These are phyloP conservation scores for Patagioenas fasciata DNA, from an alignment of 2,113 vertebrate species.

Conservation along the genomic window DNA sequence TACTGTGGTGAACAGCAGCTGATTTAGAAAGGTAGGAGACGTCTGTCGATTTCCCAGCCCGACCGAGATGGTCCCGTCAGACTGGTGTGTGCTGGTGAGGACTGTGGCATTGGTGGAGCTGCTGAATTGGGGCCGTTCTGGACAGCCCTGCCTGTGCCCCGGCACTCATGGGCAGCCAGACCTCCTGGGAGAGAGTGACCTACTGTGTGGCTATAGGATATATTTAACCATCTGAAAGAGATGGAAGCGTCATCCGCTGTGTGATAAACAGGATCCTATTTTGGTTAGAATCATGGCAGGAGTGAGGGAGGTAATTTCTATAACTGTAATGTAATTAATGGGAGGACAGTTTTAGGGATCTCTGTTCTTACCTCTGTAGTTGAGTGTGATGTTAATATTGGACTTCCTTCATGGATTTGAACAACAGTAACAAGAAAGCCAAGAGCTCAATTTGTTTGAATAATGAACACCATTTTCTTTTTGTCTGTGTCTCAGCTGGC, in stretches of 20 bases:
- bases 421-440: background rate
- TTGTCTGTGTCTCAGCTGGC: background rate
- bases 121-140: background rate
- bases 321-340: background rate
- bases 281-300: background rate
- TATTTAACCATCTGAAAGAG: background rate
- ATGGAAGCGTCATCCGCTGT: fast-evolving
- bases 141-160: background rate
- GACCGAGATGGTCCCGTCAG: background rate
- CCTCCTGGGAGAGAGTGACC: background rate
- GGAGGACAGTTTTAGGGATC: background rate
- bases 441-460: background rate
- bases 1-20: background rate
- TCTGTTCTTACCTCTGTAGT: background rate
- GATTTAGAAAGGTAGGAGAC: background rate
- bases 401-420: background rate
- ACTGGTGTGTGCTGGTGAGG: fast-evolving
- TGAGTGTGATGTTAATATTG: background rate
- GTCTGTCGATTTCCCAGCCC: background rate
- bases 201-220: fast-evolving
- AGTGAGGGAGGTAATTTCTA: background rate
- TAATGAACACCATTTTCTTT: background rate
- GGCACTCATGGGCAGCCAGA: background rate
- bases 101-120: background rate
- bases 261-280: background rate